Percentiles rank a stretch among this genome's conserved stretches.
These are phyloP conservation scores for Amblyornis subalaris DNA, from an alignment of 2,113 vertebrate species.

Conservation along the genomic window DNA sequence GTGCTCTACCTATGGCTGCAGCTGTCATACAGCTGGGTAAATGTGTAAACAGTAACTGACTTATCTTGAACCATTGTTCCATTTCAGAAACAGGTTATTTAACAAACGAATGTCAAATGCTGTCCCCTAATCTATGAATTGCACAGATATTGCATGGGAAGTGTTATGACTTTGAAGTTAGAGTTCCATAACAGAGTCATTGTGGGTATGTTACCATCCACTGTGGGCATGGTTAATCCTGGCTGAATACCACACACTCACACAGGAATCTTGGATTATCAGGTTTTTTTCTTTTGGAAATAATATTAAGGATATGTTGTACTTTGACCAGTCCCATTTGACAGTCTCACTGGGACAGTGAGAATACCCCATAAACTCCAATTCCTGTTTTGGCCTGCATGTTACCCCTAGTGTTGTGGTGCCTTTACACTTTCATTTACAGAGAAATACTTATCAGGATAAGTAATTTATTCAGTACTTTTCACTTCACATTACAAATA, in stretches of 20 bases:
- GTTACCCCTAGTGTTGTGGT: neutral
- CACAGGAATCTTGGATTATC: neutral
- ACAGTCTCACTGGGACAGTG: neutral
- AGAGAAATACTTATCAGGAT: neutral
- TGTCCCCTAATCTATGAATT: neutral
- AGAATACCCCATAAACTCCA: neutral
- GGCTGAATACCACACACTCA: neutral
- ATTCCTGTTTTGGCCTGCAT: neutral
- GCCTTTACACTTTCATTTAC: neutral
- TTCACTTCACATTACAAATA: neutral
- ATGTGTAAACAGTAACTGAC: slow-evolving; percentile 9
- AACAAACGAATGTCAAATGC: neutral
- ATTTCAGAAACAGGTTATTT: slow-evolving; percentile 8
- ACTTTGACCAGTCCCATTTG: neutral
- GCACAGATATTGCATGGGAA: neutral
- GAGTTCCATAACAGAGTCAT: neutral
- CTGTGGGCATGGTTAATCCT: neutral
- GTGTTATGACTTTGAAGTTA: neutral
- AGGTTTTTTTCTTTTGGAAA: neutral
- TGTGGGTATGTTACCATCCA: neutral
- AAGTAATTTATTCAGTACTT: neutral
- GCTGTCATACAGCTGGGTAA: neutral
- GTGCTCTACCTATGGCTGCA: neutral
- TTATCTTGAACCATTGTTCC: neutral
- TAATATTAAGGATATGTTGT: neutral